These are phyloP conservation scores for Melanotaenia duboulayi DNA, from an alignment of 2,113 vertebrate genomes.

Conservation along the genomic window DNA sequence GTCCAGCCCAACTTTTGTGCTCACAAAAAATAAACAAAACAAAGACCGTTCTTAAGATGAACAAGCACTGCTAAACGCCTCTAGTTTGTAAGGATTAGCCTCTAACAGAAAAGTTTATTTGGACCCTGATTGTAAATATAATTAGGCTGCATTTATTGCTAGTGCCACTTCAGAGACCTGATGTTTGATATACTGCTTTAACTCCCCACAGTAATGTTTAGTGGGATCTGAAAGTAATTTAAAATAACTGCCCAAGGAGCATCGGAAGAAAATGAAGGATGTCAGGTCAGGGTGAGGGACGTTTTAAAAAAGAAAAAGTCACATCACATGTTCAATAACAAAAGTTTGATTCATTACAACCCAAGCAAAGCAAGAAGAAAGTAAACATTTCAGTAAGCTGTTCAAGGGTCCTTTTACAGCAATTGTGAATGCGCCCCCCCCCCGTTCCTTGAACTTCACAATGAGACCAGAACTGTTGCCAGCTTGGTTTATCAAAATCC, in stretches of 20 bases:
- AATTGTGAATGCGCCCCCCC: conserved; percentile 25
- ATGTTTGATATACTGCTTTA: conserved; percentile 42
- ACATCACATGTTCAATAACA: conserved; percentile 57
- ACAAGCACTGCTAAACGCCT: conserved; percentile 40
- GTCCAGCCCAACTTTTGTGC: conserved; percentile 60
- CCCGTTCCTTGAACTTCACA: conserved; percentile 21
- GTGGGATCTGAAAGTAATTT: conserved; percentile 28
- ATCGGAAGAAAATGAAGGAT: conserved; percentile 18
- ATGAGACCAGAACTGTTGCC: conserved; percentile 34
- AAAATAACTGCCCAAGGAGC: conserved; percentile 31
- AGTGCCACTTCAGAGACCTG: conserved; percentile 66
- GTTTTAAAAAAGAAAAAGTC: conserved; percentile 42
- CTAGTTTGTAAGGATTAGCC: conserved; percentile 36
- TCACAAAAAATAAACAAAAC: conserved; percentile 31
- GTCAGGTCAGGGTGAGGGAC: conserved; percentile 15
- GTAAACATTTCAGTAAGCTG: conserved; percentile 58
- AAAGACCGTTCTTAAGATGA: conserved; percentile 41
- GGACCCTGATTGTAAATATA: conserved; percentile 71
- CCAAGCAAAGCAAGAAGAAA: conserved; percentile 61
- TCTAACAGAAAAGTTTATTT: conserved; percentile 48
- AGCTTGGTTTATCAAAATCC: conserved; percentile 37
- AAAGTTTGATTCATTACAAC: conserved; percentile 65
- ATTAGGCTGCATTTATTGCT: conserved; percentile 76
- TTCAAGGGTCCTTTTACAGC: conserved; percentile 44
- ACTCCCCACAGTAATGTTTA: conserved; percentile 8